Conservation (phyloP, 2,797 vertebrate species). For the Myripristis jacobus region DNA sequence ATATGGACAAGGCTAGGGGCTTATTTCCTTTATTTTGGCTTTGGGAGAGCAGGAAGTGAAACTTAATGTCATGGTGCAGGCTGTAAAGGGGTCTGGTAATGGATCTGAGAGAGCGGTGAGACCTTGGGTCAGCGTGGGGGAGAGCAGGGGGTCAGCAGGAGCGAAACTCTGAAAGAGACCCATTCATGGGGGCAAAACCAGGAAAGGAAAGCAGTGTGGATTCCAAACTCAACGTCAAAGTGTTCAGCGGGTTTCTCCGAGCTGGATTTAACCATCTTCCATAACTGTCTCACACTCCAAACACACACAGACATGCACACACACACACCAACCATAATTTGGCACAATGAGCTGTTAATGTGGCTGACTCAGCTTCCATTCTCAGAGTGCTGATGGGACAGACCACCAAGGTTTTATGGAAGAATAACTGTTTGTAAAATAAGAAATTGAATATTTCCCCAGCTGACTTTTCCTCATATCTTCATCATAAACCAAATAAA, state of each 20-base stretch:
- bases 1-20: constrained; percentile 49
- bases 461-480: constrained; percentile 7
- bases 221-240: constrained; percentile 61
- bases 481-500: background rate
- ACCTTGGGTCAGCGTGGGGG: constrained; percentile 62
- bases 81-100: constrained; percentile 31
- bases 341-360: constrained; percentile 22
- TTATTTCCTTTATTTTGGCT: constrained; percentile 23
- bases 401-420: constrained; percentile 61
- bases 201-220: constrained; percentile 66
- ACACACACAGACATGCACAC: constrained; percentile 5
- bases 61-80: constrained; percentile 41
- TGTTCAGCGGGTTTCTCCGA: constrained; percentile 50
- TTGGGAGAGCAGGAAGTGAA: no score
- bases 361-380: constrained; percentile 60
- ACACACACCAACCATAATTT: constrained; percentile 7
- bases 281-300: no score
- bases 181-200: constrained; percentile 77
- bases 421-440: constrained; percentile 45
- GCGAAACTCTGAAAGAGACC: constrained; percentile 71
- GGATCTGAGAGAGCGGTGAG: constrained; percentile 45
- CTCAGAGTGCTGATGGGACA: constrained; percentile 36
- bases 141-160: constrained; percentile 62
- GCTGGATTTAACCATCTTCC: constrained; percentile 52
- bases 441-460: constrained; percentile 41